phyloP scores from a whole-genome alignment of 2,113 vertebrate genomes.

The Copsychus sechellarum region DNA sequence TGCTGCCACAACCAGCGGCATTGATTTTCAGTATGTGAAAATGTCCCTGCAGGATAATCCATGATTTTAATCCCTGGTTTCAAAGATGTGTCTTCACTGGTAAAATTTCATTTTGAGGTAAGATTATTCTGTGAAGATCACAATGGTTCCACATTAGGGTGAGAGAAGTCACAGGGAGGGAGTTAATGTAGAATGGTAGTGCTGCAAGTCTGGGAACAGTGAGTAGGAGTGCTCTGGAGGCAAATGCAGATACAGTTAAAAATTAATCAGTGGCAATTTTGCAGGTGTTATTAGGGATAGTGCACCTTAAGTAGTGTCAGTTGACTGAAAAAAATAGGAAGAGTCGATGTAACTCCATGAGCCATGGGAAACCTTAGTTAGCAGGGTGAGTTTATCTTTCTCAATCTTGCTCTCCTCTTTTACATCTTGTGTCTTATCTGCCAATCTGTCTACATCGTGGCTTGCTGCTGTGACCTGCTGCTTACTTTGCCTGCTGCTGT shows the following conservation, averaged over 20 bases:
- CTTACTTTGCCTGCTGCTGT: neutral
- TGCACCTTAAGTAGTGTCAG: neutral
- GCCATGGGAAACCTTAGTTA: neutral
- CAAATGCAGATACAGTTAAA: neutral
- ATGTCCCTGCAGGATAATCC: neutral
- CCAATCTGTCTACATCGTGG: rapidly evolving
- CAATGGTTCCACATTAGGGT: neutral
- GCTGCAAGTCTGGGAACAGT: neutral
- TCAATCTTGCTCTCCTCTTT: neutral
- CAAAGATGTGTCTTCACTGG: neutral
- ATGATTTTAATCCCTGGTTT: neutral
- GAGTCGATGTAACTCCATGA: neutral
- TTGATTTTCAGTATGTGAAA: neutral
- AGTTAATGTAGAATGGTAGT: neutral
- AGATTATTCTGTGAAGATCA: too few species aligned
- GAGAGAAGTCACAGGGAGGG: neutral
- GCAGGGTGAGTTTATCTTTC: neutral
- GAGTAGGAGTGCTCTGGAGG: neutral
- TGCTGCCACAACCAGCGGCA: rapidly evolving
- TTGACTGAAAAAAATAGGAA: neutral
- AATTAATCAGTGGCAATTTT: neutral
- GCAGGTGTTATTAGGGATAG: neutral
- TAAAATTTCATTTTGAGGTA: neutral
- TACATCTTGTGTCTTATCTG: neutral
- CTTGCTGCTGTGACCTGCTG: neutral